These are phyloP conservation scores for Amblyopsis hoosieri DNA, from an alignment of 2,797 vertebrate genomes.

Conservation along the genomic window DNA sequence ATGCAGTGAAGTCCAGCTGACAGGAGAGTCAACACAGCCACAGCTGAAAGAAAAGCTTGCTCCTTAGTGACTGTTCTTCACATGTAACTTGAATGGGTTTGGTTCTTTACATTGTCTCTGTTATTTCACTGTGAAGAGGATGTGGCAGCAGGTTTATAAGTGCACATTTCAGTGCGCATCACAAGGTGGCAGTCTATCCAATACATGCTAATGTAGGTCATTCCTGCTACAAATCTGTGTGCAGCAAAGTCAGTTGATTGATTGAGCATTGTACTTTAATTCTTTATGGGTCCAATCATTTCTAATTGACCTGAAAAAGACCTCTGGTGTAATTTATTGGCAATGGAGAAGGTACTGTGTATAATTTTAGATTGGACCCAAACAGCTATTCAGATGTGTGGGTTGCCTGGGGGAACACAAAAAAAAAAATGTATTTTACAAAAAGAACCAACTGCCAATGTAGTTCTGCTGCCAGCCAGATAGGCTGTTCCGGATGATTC, in stretches of 20 bases:
- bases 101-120: not conserved
- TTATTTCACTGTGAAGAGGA: slow-evolving; percentile 4
- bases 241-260: not conserved
- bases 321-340: not conserved
- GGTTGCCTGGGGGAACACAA: too few relatives aligned
- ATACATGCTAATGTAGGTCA: slow-evolving; percentile 15
- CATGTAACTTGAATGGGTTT: slow-evolving; percentile 25
- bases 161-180: slow-evolving; percentile 60
- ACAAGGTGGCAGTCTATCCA: slow-evolving; percentile 76
- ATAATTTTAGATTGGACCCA: not conserved
- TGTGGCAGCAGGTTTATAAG: slow-evolving; percentile 14
- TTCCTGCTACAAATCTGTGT: not conserved
- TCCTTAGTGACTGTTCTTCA: slow-evolving; percentile 25
- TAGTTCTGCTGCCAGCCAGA: too few relatives aligned
- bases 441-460: too few relatives aligned
- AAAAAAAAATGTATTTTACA: too few relatives aligned
- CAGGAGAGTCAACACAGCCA: slow-evolving; percentile 14
- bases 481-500: too few relatives aligned
- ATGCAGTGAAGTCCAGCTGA: slow-evolving; percentile 39
- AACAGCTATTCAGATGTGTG: not conserved
- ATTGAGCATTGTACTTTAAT: not conserved
- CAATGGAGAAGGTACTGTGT: not conserved
- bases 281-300: not conserved
- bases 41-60: slow-evolving; percentile 17
- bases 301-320: not conserved